phyloP scores from a whole-genome alignment of 2,113 vertebrate species.

The Dicentrarchus labrax region DNA sequence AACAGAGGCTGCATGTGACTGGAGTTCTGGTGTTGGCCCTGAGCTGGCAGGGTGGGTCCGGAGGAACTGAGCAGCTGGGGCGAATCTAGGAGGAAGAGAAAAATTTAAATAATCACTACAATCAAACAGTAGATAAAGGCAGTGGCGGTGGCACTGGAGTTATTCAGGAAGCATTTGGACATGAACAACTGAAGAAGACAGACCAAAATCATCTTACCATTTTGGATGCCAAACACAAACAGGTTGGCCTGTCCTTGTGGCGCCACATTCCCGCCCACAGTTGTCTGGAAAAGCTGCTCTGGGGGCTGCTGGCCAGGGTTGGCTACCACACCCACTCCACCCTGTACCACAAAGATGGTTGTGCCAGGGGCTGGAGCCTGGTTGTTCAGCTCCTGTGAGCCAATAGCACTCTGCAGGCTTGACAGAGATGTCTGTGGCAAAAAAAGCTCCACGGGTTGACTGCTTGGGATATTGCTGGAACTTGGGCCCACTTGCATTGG shows the following conservation, averaged over 20 bases:
- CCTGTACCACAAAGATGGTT: constrained; percentile 91
- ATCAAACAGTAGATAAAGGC: background rate
- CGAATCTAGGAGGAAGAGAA: constrained; percentile 83
- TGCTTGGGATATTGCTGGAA: constrained; percentile 84
- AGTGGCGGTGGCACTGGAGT: background rate
- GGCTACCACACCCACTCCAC: constrained; percentile 88
- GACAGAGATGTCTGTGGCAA: constrained; percentile 94
- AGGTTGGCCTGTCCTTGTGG: constrained; percentile 91
- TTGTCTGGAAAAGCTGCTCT: constrained; percentile 90
- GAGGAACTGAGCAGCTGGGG: constrained; percentile 90
- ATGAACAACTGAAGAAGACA: constrained; percentile 5
- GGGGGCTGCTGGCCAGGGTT: constrained; percentile 87
- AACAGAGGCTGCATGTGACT: constrained; percentile 90
- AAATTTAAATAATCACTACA: background rate
- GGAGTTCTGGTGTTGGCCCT: constrained; percentile 88
- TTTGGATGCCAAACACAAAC: constrained; percentile 97
- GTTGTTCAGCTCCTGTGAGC: constrained; percentile 89
- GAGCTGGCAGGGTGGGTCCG: constrained; percentile 87
- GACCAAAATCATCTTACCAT: constrained; percentile 87
- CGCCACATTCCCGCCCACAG: constrained; percentile 88
- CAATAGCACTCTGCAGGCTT: constrained; percentile 89
- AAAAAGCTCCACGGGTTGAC: constrained; percentile 91
- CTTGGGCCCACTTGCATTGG: constrained; percentile 95
- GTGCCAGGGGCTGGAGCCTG: constrained; percentile 82
- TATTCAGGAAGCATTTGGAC: background rate